Percentiles rank a stretch among this genome's conserved stretches.
phyloP scores from a whole-genome alignment of 2,113 vertebrate genomes.

The Petaurus breviceps region DNA sequence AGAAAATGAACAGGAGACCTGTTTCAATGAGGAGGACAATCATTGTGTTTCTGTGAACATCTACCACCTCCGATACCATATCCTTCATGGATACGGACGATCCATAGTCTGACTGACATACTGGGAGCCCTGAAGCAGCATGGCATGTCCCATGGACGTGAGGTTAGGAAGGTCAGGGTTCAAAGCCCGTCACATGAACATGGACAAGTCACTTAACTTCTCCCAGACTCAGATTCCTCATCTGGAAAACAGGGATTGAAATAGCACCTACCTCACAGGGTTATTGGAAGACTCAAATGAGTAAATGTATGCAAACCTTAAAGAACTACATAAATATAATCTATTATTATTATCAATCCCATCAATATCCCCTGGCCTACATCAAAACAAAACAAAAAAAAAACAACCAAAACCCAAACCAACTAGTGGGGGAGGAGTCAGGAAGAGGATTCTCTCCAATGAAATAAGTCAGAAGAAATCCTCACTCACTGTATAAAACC shows the following conservation, averaged over 20 bases:
- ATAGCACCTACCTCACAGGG: background rate
- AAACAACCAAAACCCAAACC: too few species aligned
- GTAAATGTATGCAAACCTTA: background rate
- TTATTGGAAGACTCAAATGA: background rate
- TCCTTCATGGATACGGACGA: background rate
- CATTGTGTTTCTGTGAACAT: background rate
- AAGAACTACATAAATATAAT: background rate
- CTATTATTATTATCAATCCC: background rate
- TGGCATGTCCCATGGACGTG: background rate
- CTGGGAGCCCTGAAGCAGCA: background rate
- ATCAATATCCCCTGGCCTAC: background rate
- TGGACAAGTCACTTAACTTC: background rate
- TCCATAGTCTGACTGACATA: background rate
- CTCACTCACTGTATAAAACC: background rate
- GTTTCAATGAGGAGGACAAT: background rate
- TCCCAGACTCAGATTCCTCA: background rate
- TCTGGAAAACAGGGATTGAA: background rate
- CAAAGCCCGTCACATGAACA: background rate
- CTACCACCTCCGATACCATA: background rate
- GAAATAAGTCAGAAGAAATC: background rate
- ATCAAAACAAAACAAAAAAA: background rate
- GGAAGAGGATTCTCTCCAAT: background rate
- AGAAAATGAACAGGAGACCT: background rate
- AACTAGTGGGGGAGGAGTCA: background rate
- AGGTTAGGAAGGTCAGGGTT: background rate